Base-by-base conservation (phyloP, 2,113 vertebrate species). In the Amblyopsis rosae region DNA sequence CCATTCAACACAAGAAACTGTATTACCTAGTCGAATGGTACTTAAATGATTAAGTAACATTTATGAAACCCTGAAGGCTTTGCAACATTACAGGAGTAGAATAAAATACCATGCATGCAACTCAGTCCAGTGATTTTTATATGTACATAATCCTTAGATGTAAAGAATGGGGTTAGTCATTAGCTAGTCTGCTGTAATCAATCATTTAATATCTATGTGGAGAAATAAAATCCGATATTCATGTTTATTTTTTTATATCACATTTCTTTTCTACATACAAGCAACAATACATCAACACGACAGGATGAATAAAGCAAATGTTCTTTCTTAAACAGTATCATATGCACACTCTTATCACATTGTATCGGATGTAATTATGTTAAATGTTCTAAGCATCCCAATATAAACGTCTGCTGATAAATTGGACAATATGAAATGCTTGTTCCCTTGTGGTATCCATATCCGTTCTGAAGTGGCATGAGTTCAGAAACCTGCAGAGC, bases 401-500 rank as follows among this genome's bases (percentile, higher is more conserved):
- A 35, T 61, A 56, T 69, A 41, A 48, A 62, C 12, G 16, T 33
- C 72, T 75, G 68, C 62, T 75, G 76, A 86, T 78, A 61, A 12
- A 86, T 85, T 62, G 75, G 57, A 82, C 76, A 77, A 72, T 62
- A 72, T 74, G 77, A 82, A 82, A 70, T 47, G 70, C 75, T 72
- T 54, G 65, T 83, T 77, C 64, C 71, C 63, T 80, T 55, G 80
- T 72, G 61, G 78, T 65, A 80, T 82, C 79, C 69, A 67, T 69
- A 70, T 77, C 61, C 19, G 19, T 77, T 62, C 65, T 80, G 72
- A 76, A 86, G 82, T 81, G 80, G 80, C 67, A 15, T 51, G 6
- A 87, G 83, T 80, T 77, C 79, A 87, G 75, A 71, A 73, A 82
- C 70, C 71, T 69, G 8, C 66, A 75, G 77, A 77, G 67, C 85